Percentiles rank a stretch among this genome's conserved stretches.
Evolutionary conservation across 2,797 vertebrate species (phyloP).

Genomic region (Enteromius radiatus): DNA sequence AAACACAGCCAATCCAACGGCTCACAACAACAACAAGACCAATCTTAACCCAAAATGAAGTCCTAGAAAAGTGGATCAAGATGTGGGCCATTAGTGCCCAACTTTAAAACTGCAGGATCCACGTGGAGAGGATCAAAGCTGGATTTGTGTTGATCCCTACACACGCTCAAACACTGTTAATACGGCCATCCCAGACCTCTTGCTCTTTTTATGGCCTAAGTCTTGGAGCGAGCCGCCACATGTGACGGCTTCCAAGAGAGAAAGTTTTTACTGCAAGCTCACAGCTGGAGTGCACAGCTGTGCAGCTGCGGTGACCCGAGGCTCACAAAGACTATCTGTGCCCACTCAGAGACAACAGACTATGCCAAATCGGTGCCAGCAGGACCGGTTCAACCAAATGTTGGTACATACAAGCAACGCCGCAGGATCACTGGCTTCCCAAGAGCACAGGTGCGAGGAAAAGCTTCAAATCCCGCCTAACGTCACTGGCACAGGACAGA

Average conservation of each 20-base stretch:
- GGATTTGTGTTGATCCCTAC: conserved; percentile 52
- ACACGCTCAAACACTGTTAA: conserved; percentile 49
- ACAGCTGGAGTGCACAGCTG: conserved; percentile 47
- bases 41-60: conserved; percentile 40
- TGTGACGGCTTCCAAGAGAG: conserved; percentile 33
- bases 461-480: conserved; percentile 5
- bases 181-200: conserved; percentile 20
- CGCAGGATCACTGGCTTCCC: conserved; percentile 13
- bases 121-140: conserved; percentile 53
- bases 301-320: conserved; percentile 42
- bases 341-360: conserved; percentile 5
- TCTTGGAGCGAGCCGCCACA: conserved; percentile 23
- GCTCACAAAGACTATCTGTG: conserved; percentile 44
- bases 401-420: conserved; percentile 8
- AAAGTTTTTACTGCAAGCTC: conserved; percentile 26
- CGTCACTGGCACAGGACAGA: not conserved
- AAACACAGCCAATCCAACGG: conserved; percentile 33
- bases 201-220: conserved; percentile 40
- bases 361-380: conserved; percentile 23
- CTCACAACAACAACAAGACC: conserved; percentile 21
- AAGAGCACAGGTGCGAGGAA: conserved; percentile 22
- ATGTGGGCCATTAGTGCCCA: conserved; percentile 31
- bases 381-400: conserved; percentile 19
- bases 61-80: conserved; percentile 44
- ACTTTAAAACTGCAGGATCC: conserved; percentile 56